Percentiles rank a stretch among this genome's conserved stretches.
Evolutionary conservation across 2,113 vertebrate species (phyloP).

Genomic region (Alces alces): DNA sequence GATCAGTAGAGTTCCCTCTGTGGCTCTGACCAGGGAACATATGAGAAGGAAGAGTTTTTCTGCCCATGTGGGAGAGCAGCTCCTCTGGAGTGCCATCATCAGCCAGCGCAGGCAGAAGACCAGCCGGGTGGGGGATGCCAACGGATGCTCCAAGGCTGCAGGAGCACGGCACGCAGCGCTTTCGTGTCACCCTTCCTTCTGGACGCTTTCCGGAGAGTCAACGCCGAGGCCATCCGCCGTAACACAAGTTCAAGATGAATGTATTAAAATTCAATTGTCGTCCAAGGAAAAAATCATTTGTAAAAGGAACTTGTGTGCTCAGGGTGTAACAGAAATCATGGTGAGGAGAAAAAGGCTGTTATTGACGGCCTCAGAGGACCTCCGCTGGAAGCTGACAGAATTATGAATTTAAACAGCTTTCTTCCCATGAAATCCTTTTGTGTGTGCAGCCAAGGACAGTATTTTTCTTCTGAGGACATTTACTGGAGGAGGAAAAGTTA

Average conservation of each 20-base stretch:
- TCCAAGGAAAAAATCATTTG: constrained; percentile 53
- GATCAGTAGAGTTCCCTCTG: neutral
- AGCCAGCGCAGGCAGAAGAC: neutral
- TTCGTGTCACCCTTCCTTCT: neutral
- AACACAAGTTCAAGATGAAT: constrained; percentile 41
- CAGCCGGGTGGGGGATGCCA: neutral
- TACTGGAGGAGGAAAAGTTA: constrained; percentile 25
- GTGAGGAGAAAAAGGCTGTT: constrained; percentile 37
- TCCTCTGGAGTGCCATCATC: neutral
- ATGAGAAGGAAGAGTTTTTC: neutral
- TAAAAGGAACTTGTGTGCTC: constrained; percentile 62
- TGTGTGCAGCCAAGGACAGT: constrained; percentile 46
- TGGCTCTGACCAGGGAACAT: neutral
- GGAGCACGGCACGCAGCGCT: neutral
- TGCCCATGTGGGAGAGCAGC: fast-evolving
- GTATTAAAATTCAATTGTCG: constrained; percentile 63
- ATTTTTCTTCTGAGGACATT: constrained; percentile 53
- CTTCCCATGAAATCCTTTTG: constrained; percentile 33
- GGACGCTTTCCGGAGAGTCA: constrained; percentile 37
- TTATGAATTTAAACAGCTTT: constrained; percentile 68
- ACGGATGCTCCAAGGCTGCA: fast-evolving
- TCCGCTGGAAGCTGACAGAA: constrained; percentile 55
- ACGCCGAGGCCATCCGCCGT: neutral
- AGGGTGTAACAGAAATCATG: constrained; percentile 42
- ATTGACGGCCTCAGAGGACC: constrained; percentile 47